Conservation (phyloP, 1,140 invertebrate genomes). For the Aethina tumida region DNA sequence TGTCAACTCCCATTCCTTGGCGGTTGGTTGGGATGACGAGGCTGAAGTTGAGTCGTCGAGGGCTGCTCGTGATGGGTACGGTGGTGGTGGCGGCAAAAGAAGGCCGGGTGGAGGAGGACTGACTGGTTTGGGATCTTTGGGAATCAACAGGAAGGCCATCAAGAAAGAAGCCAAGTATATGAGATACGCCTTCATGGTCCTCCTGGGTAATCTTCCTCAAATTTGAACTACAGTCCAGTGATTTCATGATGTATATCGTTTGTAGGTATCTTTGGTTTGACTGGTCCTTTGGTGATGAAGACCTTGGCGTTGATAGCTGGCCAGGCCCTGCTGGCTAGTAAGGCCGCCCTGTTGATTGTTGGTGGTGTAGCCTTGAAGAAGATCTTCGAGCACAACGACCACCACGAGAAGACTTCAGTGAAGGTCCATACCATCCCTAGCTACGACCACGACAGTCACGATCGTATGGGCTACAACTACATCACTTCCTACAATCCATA, state of each 20-base stretch:
- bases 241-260: background rate
- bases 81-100: conserved; percentile 6
- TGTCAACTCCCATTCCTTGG: conserved; percentile 24
- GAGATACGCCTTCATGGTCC: conserved; percentile 42
- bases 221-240: background rate
- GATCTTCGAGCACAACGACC: conserved; percentile 50
- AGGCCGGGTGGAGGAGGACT: conserved; percentile 5
- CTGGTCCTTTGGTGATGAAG: conserved; percentile 45
- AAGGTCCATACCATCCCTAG: conserved; percentile 41
- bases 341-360: conserved; percentile 56
- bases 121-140: conserved; percentile 14
- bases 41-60: background rate
- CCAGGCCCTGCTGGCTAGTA: conserved; percentile 56
- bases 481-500: too few relatives aligned
- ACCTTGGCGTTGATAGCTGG: conserved; percentile 53
- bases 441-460: conserved; percentile 19
- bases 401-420: conserved; percentile 47
- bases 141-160: conserved; percentile 18
- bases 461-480: conserved; percentile 6
- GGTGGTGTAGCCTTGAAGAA: conserved; percentile 59
- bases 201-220: conserved; percentile 32
- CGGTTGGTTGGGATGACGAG: conserved; percentile 2
- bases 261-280: conserved; percentile 50
- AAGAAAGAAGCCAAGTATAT: conserved; percentile 27
- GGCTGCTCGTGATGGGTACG: conserved; percentile 5